phyloP scores from a whole-genome alignment of 2,113 vertebrate genomes.

The Myodes glareolus region DNA sequence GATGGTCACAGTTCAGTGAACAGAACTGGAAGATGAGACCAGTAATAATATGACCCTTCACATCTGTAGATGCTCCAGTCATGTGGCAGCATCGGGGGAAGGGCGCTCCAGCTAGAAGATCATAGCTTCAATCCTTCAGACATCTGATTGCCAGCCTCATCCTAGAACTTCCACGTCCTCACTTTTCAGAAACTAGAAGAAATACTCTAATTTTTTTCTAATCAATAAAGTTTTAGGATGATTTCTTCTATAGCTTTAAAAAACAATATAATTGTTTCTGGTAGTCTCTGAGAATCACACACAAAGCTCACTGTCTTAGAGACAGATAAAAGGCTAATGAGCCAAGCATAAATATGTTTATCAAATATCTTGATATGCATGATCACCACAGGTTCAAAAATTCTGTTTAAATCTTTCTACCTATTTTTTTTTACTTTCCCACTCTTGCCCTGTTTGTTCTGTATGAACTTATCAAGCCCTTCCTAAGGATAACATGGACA shows the following conservation, averaged over 20 bases:
- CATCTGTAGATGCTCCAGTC: neutral
- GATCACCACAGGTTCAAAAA: neutral
- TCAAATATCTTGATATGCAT: neutral
- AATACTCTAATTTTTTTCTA: neutral
- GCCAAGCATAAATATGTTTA: neutral
- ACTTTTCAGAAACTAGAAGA: neutral
- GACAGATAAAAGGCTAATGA: neutral
- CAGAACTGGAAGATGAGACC: neutral
- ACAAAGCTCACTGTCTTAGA: neutral
- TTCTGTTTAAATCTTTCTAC: neutral
- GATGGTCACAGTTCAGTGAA: neutral
- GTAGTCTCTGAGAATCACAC: neutral
- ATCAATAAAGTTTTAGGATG: neutral
- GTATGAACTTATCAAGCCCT: neutral
- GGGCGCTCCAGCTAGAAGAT: too few relatives aligned
- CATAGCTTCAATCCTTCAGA: neutral
- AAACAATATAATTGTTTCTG: neutral
- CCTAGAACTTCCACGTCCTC: too few relatives aligned
- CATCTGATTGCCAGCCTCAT: neutral
- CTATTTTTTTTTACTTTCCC: neutral
- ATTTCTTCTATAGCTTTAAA: neutral
- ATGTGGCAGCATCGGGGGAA: too few relatives aligned
- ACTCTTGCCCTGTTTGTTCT: neutral
- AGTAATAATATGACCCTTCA: neutral
- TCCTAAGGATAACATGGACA: neutral